Base-by-base conservation (phyloP, 2,113 vertebrate species). In the Brachirus orientalis region DNA sequence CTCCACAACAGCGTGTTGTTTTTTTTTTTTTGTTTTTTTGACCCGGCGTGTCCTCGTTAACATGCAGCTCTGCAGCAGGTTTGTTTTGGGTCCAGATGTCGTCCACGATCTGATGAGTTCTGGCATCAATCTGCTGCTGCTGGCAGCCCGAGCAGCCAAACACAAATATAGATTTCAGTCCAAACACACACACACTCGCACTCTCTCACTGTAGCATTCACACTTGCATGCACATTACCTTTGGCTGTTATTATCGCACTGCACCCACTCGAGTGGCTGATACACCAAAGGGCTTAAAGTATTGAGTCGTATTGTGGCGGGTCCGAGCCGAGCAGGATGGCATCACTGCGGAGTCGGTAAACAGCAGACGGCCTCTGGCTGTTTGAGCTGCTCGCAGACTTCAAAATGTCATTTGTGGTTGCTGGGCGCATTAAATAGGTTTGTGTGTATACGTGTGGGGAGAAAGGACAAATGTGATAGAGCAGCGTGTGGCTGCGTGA, bases 351-450 rank as follows among this genome's bases (percentile, higher is more conserved):
- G 74, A 79, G 40, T 45, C 22, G 51, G 82, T 69, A 83, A 82
- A 77, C 63, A 80, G 68, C n/a, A n/a, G 28, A 13, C 4, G 1
- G 6, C 40, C 72, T 50, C 56, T 40, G 73, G 74, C 69, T 80
- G 56, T 80, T 75, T 77, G 41, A 73, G 41, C 56, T 48, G 11
- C 67, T 80, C 59, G 63, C 58, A 55, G 72, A 82, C 75, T 84
- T 77, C 52, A 66, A 88, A 88, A 86, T 88, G 83, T 78, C 76
- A 84, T 78, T 40, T 59, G 68, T 73, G 76, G 79, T 82, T 80
- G 68, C 74, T 45, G 84, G 71, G 76, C 74, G 76, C 76, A 86
- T 60, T 64, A 78, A 78, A 84, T 47, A 14, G 65, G 71, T 33
- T 57, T 46, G 11, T 43, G 53, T 73, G 52, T 75, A 45, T 61